Percentiles rank a stretch among this genome's conserved stretches.
These are phyloP conservation scores for Drosophila meridiana DNA, from an alignment of 2,888 invertebrate species.

Conservation along the genomic window DNA sequence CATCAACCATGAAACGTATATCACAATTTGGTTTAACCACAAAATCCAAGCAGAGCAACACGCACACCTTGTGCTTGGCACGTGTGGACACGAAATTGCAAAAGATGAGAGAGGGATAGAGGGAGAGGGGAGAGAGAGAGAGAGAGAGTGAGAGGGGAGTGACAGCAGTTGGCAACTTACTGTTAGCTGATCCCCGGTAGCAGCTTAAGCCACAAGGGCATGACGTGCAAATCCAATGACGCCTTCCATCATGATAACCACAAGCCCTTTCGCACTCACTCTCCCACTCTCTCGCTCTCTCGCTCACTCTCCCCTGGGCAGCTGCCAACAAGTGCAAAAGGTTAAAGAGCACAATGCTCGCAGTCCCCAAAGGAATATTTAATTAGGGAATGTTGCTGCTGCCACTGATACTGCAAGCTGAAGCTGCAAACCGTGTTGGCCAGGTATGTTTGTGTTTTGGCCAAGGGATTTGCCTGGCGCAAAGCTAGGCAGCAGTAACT, in stretches of 20 bases:
- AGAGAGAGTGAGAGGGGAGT: not conserved
- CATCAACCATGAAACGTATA: not conserved
- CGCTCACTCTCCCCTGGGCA: not conserved
- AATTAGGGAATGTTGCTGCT: conserved; percentile 52
- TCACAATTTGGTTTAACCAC: not conserved
- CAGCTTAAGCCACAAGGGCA: conserved; percentile 27
- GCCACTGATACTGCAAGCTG: conserved; percentile 30
- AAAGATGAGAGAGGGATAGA: not conserved
- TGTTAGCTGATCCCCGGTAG: conserved; percentile 21
- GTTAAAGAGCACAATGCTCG: conserved; percentile 40
- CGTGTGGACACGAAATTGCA: not conserved
- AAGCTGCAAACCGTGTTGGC: conserved; percentile 29
- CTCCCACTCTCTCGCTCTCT: not conserved
- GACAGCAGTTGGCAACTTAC: conserved; percentile 15
- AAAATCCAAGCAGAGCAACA: not conserved
- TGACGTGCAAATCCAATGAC: conserved; percentile 29
- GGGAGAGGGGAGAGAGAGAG: not conserved
- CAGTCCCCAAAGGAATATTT: conserved; percentile 64
- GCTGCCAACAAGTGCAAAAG: conserved; percentile 33
- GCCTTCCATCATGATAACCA: conserved; percentile 40
- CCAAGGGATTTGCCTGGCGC: conserved; percentile 43
- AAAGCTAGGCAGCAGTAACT: conserved; percentile 30
- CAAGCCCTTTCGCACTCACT: conserved; percentile 1
- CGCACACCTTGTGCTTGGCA: not conserved
- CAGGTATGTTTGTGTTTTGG: conserved; percentile 20